Evolutionary conservation across 2,888 invertebrate species (phyloP).

Genomic region (Perdita meconis): DNA sequence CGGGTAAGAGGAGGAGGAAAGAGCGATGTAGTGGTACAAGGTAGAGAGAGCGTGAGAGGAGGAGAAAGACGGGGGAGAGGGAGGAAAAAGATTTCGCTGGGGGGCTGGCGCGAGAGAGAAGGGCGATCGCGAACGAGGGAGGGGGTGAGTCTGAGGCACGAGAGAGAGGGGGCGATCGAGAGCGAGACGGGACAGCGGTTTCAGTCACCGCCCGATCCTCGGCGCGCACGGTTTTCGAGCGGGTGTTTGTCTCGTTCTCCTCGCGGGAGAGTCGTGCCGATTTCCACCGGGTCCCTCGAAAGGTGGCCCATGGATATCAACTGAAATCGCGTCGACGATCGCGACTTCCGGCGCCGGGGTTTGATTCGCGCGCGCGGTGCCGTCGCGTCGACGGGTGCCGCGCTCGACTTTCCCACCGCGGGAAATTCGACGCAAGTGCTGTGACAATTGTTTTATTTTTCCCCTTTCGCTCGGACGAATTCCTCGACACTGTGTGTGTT

Average conservation of each 20-base stretch:
- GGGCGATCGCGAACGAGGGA: conserved; percentile 25
- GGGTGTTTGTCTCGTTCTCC: conserved; percentile 54
- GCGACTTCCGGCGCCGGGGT: not conserved
- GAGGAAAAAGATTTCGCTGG: conserved; percentile 45
- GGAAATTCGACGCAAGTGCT: conserved; percentile 22
- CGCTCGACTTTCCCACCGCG: not conserved
- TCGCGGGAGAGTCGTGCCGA: conserved; percentile 35
- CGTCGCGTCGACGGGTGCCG: not conserved
- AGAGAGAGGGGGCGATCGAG: conserved; percentile 58
- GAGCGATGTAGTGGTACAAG: not conserved
- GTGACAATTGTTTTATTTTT: not conserved
- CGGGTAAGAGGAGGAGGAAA: not conserved
- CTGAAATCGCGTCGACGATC: conserved; percentile 1
- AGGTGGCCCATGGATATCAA: conserved; percentile 13
- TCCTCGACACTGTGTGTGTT: too few relatives aligned
- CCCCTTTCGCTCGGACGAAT: too few relatives aligned
- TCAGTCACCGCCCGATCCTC: conserved; percentile 84
- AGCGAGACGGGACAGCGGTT: conserved; percentile 67
- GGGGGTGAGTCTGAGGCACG: conserved; percentile 47
- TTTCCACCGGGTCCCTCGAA: conserved; percentile 44
- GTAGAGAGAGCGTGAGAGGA: conserved; percentile 5
- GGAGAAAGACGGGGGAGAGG: conserved; percentile 24
- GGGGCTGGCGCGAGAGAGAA: conserved; percentile 30
- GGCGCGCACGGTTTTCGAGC: conserved; percentile 80
- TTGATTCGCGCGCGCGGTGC: not conserved